Conservation (phyloP, 2,888 invertebrate genomes). For the Quadroppia sp. region DNA sequence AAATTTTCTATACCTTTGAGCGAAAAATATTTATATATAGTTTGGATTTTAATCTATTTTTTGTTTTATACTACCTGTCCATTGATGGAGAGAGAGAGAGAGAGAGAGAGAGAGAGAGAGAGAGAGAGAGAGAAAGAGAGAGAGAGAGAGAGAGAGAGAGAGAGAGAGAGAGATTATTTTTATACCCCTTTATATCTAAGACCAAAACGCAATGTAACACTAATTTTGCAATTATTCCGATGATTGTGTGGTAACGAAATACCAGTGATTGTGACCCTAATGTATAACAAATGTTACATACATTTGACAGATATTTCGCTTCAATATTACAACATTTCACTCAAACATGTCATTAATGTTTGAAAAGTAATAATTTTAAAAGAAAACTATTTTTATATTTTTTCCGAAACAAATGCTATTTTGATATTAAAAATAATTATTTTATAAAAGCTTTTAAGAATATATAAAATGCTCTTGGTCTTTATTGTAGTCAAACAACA, state of each 20-base stretch:
- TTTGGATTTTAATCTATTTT: too few species aligned
- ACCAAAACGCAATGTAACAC: background rate
- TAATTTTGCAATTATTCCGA: background rate
- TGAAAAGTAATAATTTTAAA: background rate
- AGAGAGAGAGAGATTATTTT: background rate
- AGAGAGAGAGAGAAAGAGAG: background rate
- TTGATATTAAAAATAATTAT: too few species aligned
- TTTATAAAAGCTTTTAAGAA: too few species aligned
- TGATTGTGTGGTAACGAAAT: conserved; percentile 4
- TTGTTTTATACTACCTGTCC: too few species aligned
- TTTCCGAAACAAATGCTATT: background rate
- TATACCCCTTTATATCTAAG: too few species aligned
- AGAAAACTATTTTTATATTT: background rate
- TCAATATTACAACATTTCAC: background rate
- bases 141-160: background rate
- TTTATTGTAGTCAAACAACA: too few species aligned
- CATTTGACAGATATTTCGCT: background rate
- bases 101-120: background rate
- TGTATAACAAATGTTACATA: background rate
- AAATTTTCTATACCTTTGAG: too few species aligned
- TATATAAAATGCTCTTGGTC: too few species aligned
- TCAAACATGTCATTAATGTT: background rate
- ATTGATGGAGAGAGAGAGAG: too few species aligned
- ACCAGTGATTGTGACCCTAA: background rate
- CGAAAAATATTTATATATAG: too few species aligned